Base-by-base conservation (phyloP, 2,113 vertebrate species). In the Cryptotis parvus region DNA sequence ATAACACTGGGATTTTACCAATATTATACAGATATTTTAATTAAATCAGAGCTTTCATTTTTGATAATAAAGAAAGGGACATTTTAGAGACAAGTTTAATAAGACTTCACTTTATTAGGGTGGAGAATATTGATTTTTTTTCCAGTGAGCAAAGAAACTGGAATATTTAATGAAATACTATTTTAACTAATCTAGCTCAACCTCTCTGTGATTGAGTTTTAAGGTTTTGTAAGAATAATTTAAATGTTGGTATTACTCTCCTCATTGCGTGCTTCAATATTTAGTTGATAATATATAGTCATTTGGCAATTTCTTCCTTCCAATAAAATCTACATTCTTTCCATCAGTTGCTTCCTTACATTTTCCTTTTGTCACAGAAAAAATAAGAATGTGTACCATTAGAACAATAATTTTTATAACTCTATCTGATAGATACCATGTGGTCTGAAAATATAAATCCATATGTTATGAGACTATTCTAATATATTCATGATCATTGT, bases 51-150 rank as follows among this genome's bases (percentile, higher is more conserved):
- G 35, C 75, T 92, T 55, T 33, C 69, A 92, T 26, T 93, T 84
- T 31, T 81, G 5, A 90, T 12, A 80, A 29, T 66, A 52, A 80
- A 65, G 14, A 49, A 90, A 77, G 66, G 20, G 61, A 78, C 9
- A 61, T 88, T 94, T 93, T 80, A 94, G 68, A 29, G 75, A 24
- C 15, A 18, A 79, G 37, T 79, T 94, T 43, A 83, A 66, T n/a
- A 89, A 12, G 84, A 49, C 0, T 85, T 87, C 24, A 77, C 12
- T 82, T 89, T 78, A 73, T 86, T 69, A 41, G 14, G 14, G 20
- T 22, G 69, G 29, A 78, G 12, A 91, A 55, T 58, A 72, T 37
- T 91, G 35, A 86, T 86, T 86, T 90, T 70, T n/a, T 52, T 90
- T 70, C 10, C 4, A 55, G 52, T 49, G 88, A 65, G 10, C 33